Conservation (phyloP, 2,888 invertebrate species). For the Therioaphis trifolii region DNA sequence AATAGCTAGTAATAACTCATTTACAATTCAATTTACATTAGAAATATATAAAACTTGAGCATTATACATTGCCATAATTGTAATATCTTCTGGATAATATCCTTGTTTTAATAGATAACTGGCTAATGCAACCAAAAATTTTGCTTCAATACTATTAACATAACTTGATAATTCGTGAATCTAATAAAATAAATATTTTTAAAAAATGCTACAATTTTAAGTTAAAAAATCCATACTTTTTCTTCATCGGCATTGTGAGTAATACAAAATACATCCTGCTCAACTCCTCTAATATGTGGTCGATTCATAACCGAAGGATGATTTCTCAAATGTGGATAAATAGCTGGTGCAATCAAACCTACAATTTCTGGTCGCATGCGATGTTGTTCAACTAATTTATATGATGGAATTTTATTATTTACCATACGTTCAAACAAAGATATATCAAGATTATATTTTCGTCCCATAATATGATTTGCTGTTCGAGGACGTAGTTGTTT, state of each 20-base stretch:
- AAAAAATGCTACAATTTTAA: background rate
- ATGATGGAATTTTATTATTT: slow-evolving; percentile 69
- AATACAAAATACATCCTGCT: slow-evolving; percentile 77
- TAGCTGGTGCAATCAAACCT: slow-evolving; percentile 72
- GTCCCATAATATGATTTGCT: slow-evolving; percentile 70
- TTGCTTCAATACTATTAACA: slow-evolving; percentile 75
- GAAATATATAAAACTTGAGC: slow-evolving; percentile 74
- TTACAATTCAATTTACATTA: slow-evolving; percentile 64
- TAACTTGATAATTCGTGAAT: slow-evolving; percentile 73
- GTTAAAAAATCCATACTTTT: slow-evolving; percentile 69
- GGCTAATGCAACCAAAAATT: slow-evolving; percentile 74
- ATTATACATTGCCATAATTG: slow-evolving; percentile 68
- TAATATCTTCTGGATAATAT: slow-evolving; percentile 75
- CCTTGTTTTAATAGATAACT: slow-evolving; percentile 71
- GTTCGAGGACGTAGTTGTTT: slow-evolving; percentile 80
- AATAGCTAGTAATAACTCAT: background rate
- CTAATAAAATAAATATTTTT: slow-evolving; percentile 65
- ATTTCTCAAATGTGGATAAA: slow-evolving; percentile 76
- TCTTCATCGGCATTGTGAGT: slow-evolving; percentile 74
- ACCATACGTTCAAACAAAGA: slow-evolving; percentile 72
- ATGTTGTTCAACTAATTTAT: slow-evolving; percentile 71
- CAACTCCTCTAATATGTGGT: slow-evolving; percentile 74
- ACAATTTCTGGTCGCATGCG: slow-evolving; percentile 71
- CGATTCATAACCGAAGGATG: slow-evolving; percentile 73
- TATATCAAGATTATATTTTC: slow-evolving; percentile 70